Percentiles rank a stretch among this genome's conserved stretches.
Conservation (phyloP, 2,797 vertebrate genomes). For the Chloroceryle amazona region DNA sequence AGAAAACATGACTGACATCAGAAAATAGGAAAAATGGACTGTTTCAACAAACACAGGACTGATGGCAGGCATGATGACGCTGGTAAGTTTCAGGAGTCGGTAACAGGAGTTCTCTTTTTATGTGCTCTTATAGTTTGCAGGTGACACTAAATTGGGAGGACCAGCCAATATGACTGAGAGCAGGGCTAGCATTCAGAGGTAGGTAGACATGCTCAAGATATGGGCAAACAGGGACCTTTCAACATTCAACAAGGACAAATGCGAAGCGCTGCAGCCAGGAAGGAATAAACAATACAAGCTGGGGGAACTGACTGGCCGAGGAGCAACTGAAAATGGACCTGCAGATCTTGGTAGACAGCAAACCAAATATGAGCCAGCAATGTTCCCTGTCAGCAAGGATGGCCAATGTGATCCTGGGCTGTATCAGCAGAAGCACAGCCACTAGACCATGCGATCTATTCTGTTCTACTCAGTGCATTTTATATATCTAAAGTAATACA, state of each 20-base stretch:
- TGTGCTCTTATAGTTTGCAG: not conserved
- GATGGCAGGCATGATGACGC: not conserved
- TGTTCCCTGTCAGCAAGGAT: not conserved
- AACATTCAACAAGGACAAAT: not conserved
- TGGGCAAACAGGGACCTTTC: not conserved
- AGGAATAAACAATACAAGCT: not conserved
- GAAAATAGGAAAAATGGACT: not conserved
- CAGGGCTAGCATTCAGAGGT: not conserved
- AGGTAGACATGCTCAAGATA: not conserved
- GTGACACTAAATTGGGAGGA: not conserved
- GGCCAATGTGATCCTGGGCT: fast-evolving
- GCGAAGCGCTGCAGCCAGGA: not conserved
- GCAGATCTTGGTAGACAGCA: not conserved
- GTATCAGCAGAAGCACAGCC: not conserved
- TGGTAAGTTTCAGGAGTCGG: not conserved
- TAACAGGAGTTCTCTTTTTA: not conserved
- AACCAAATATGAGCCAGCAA: not conserved
- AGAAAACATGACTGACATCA: not conserved
- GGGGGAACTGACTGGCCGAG: not conserved
- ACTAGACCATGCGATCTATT: not conserved
- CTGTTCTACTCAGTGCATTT: not conserved
- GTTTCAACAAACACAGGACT: not conserved
- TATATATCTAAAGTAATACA: not conserved
- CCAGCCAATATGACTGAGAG: fast-evolving
- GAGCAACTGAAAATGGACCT: not conserved